Evolutionary conservation across 2,113 vertebrate genomes (phyloP).

Genomic region (Mohoua ochrocephala): DNA sequence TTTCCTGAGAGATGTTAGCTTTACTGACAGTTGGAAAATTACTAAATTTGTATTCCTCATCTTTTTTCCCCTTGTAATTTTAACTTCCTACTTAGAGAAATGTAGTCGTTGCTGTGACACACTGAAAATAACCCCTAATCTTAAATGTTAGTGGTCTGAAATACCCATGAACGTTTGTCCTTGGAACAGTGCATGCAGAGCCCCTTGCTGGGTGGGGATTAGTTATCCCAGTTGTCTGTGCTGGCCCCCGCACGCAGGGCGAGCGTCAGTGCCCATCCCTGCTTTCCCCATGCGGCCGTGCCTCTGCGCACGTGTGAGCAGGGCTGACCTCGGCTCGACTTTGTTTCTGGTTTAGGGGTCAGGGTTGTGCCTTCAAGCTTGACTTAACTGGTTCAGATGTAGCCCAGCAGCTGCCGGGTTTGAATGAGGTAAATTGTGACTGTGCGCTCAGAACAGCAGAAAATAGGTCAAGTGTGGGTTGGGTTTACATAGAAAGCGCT

Average conservation of each 20-base stretch:
- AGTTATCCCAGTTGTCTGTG: background rate
- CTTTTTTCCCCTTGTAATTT: background rate
- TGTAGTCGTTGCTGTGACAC: background rate
- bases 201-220: background rate
- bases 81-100: background rate
- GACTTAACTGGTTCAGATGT: conserved; percentile 29
- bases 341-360: conserved; percentile 14
- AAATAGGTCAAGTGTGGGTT: conserved; percentile 67
- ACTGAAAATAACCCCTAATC: background rate
- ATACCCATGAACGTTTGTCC: background rate
- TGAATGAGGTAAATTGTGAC: conserved; percentile 54
- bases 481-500: conserved; percentile 53
- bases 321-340: conserved; percentile 1
- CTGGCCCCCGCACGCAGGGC: background rate
- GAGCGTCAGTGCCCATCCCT: background rate
- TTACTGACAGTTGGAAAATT: background rate
- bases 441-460: conserved; percentile 2
- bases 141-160: background rate
- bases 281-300: background rate
- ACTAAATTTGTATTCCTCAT: background rate
- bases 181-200: background rate
- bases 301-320: background rate
- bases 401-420: conserved; percentile 41
- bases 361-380: conserved; percentile 38
- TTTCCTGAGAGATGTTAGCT: background rate